Evolutionary conservation across 2,797 vertebrate genomes (phyloP), one percentile per base, ranked within the genome.

Genomic region (Brachyrhaphis roseni): DNA sequence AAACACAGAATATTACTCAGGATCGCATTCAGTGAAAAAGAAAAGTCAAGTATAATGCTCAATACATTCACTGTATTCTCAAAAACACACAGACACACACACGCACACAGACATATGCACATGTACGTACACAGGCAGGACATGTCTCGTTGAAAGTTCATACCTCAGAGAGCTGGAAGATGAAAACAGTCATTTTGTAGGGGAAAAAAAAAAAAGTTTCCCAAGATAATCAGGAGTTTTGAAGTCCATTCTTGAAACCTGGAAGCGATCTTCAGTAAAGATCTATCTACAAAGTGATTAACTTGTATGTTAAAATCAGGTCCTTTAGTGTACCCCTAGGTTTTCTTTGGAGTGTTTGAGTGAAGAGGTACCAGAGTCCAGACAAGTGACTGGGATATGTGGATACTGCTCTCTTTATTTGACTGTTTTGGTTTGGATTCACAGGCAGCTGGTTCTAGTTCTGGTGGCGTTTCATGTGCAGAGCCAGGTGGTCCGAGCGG

Each of bases 381-480:
- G 8, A 74, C 28, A 45, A 36, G 62, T 28, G 70, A 28, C 49
- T 46, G 66, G 55, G 0, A 8, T n/a, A 72, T 43, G 0, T 20
- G 59, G 43, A 76, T 45, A 1, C 34, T 39, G 43, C 78, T 62
- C 15, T 64, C 57, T 70, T 47, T 46, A 71, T 59, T 5, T 53
- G 39, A 2, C 5, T 15, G 74, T 15, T 31, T 83, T 78, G 74
- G 41, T 77, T 39, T 79, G 41, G 57, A 31, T 49, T 18, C 0
- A 20, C 28, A n/a, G 45, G 34, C 12, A 0, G 18, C 10, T 23
- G 41, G 46, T 4, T 6, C 92, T 94, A 97, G 81, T 97, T 97
- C 94, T 97, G 97, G 93, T 98, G 97, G 36, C 97, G 94, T 90
- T 98, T 98, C 97, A 97, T 96, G 94, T 98, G 97, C 84, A 98